Evolutionary conservation across 1,140 invertebrate species (phyloP), one percentile per base, ranked within the genome.

Genomic region (Himalopsyche phryganea): DNA sequence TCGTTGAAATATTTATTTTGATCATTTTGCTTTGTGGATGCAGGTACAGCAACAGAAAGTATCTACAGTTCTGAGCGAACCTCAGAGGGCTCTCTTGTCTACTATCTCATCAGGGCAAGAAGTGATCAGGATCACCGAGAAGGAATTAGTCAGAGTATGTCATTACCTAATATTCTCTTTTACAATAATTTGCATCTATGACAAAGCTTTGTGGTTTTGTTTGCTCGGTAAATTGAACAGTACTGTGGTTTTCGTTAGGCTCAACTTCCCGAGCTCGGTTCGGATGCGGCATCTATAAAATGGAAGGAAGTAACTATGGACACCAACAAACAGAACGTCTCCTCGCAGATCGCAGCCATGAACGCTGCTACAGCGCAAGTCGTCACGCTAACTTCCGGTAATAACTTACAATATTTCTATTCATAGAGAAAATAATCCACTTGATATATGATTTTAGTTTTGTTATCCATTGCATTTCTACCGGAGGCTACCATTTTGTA

Each of bases 311-410:
- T 90, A 45, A 92, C 90, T 2, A 80, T 98, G 69, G 96, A 98
- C 72, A 92, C 95, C 10, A 95, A 94, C 69, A 95, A 96, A 69
- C 95, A 98, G 75, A 94, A 91, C 66, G 91, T 99, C 14, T 92
- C 92, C 32, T 94, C 92, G 32, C 94, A 98, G 74, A 89, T 99
- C 65, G 96, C 96, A 9, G 96, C 96, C 28, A 98, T 99, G 95
- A 98, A 96, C 80, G 96, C 96, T 0, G 96, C 96, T 35, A 98
- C 96, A 0, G 97, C 97, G 10, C 94, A 98, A 74, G 82, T 99
- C 6, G 93, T 99, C n/a, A 97, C 94, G 0, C 77, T 96, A 33
- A 96, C 94, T 1, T 92, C 92, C 0, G 89, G 83, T 79, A 70
- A 65, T 28, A 9, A 28, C 23, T 5, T 28, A 28, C 23, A 28